Percentiles rank a stretch among this genome's conserved stretches.
phyloP scores from a whole-genome alignment of 2,113 vertebrate species.

The Gnathonemus echidnorhynchus region DNA sequence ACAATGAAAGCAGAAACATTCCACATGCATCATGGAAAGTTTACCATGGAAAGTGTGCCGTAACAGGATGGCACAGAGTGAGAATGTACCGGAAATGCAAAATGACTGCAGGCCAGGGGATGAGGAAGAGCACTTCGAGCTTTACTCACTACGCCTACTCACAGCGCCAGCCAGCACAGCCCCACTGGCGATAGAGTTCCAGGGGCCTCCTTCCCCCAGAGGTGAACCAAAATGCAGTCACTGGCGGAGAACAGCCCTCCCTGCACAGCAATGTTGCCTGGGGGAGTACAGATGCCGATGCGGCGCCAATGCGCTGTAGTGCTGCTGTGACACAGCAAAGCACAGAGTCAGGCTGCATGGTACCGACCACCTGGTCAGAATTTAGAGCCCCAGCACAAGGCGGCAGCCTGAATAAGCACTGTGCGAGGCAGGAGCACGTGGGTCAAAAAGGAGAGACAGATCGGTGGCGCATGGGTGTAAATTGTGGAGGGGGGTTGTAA shows the following conservation, averaged over 20 bases:
- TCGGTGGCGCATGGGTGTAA: neutral
- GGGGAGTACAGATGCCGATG: neutral
- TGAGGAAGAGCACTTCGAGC: neutral
- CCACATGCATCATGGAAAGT: neutral
- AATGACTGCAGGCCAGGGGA: neutral
- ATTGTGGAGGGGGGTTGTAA: too few relatives aligned
- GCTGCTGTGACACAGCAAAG: neutral
- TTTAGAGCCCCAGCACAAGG: neutral
- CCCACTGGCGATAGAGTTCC: constrained; percentile 83
- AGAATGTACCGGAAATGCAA: neutral
- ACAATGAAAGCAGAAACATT: neutral
- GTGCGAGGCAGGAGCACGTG: neutral
- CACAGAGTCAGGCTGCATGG: neutral
- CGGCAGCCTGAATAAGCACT: neutral
- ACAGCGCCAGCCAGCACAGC: constrained; percentile 78
- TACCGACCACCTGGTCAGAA: too few relatives aligned
- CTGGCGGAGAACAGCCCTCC: constrained; percentile 82
- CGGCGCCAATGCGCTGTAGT: neutral
- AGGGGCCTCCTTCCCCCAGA: constrained; percentile 79
- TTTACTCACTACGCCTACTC: constrained; percentile 39
- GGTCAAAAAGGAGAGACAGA: neutral
- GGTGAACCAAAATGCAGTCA: constrained; percentile 73
- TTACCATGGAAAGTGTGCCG: neutral
- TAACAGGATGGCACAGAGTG: neutral
- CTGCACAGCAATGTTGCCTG: constrained; percentile 83